Percentiles rank a stretch among this genome's conserved stretches.
Conservation (phyloP, 2,113 vertebrate genomes). For the Acrocephalus kingi region DNA sequence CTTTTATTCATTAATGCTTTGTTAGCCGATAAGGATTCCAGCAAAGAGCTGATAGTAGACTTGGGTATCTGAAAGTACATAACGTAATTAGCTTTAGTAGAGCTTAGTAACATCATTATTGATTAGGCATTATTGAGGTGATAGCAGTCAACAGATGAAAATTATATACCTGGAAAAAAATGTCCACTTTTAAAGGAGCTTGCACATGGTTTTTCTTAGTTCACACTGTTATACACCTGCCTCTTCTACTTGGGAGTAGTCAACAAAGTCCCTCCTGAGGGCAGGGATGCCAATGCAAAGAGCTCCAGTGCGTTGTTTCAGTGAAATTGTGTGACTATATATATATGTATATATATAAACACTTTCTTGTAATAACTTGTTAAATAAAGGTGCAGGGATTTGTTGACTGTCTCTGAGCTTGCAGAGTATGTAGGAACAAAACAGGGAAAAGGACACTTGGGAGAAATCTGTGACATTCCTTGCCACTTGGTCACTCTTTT, state of each 20-base stretch:
- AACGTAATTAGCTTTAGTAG: not conserved
- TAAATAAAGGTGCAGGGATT: not conserved
- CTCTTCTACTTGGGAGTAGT: not conserved
- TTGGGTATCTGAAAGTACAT: not conserved
- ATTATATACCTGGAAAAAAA: not conserved
- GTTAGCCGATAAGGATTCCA: not conserved
- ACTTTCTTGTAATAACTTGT: not conserved
- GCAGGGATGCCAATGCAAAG: not conserved
- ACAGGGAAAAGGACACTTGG: not conserved
- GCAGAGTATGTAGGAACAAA: not conserved
- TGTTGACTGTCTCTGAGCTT: not conserved
- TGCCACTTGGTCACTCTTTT: not conserved
- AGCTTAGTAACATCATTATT: not conserved
- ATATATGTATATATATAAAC: rapidly evolving
- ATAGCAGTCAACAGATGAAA: not conserved
- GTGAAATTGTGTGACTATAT: not conserved
- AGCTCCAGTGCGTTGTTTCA: not conserved
- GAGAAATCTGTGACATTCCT: not conserved
- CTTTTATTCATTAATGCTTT: not conserved
- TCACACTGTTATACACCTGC: not conserved
- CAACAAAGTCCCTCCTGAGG: not conserved
- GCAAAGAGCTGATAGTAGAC: not conserved
- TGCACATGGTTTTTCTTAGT: not conserved
- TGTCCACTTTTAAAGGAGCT: not conserved
- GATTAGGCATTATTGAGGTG: not conserved